Conservation (phyloP, 2,888 invertebrate species). For the Drosophila ezoana region DNA sequence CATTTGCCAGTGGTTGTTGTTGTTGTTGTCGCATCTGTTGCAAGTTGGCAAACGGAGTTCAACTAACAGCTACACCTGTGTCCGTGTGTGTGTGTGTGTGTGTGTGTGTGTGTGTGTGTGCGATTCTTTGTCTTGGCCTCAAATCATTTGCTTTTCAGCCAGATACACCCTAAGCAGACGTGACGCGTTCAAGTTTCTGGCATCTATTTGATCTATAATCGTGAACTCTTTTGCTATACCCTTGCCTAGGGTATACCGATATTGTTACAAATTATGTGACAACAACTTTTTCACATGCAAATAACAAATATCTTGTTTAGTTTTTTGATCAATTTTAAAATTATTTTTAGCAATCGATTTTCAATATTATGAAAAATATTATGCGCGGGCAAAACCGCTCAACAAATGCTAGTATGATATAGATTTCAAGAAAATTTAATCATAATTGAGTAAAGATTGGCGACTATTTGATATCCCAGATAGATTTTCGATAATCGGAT, state of each 20-base stretch:
- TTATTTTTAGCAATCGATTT: too few relatives aligned
- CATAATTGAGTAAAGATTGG: too few relatives aligned
- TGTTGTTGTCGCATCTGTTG: slow-evolving; percentile 48
- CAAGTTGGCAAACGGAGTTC: slow-evolving; percentile 47
- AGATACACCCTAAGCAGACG: slow-evolving; percentile 42
- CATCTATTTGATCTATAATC: slow-evolving; percentile 40
- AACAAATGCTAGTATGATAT: too few relatives aligned
- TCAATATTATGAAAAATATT: too few relatives aligned
- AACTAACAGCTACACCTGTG: slow-evolving; percentile 20
- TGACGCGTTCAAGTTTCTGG: slow-evolving; percentile 31
- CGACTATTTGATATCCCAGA: too few relatives aligned
- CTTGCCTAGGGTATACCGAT: neutral
- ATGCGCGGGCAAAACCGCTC: too few relatives aligned
- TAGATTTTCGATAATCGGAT: too few relatives aligned
- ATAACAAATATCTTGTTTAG: too few relatives aligned
- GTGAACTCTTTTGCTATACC: slow-evolving; percentile 1
- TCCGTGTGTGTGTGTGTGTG: neutral
- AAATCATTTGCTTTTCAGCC: slow-evolving; percentile 48
- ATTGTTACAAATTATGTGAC: too few relatives aligned
- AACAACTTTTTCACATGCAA: too few relatives aligned
- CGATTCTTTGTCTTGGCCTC: slow-evolving; percentile 50
- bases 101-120: slow-evolving; percentile 14
- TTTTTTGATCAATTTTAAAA: too few relatives aligned
- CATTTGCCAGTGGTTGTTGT: slow-evolving; percentile 31
- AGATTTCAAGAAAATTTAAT: too few relatives aligned